Conservation (phyloP, 2,113 vertebrate genomes). For the Tursiops truncatus region DNA sequence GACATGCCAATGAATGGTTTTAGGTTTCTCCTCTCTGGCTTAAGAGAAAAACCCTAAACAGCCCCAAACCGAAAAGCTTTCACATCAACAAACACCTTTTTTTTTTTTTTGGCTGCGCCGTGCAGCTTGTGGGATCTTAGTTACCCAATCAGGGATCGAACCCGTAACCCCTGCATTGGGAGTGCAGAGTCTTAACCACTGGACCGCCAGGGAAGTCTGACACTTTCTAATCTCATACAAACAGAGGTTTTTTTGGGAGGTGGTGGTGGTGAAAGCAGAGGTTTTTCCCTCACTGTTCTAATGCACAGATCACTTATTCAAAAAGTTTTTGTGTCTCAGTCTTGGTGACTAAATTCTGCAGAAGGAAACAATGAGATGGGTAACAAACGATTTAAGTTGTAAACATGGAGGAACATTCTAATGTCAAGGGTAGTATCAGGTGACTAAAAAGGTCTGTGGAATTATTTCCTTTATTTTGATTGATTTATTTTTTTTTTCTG, state of each 20-base stretch:
- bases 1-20: rapidly evolving
- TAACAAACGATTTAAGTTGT: neutral
- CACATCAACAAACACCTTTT: neutral
- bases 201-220: too few species aligned
- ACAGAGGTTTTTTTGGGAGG: neutral
- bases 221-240: neutral
- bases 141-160: too few species aligned
- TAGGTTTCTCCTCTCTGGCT: neutral
- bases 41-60: neutral
- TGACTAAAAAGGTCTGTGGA: neutral
- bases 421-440: neutral
- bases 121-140: too few species aligned
- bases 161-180: too few species aligned
- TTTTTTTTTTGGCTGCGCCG: too few species aligned
- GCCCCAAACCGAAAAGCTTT: neutral
- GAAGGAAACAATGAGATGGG: neutral
- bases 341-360: neutral
- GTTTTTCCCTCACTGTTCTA: neutral
- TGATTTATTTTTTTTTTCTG: neutral
- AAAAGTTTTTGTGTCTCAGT: neutral
- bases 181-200: too few species aligned
- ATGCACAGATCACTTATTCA: neutral
- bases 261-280: too few species aligned
- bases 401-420: neutral
- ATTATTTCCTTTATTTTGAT: neutral